These are phyloP conservation scores for Microcebus jonahi DNA, from an alignment of 2,113 vertebrate genomes.

Conservation along the genomic window DNA sequence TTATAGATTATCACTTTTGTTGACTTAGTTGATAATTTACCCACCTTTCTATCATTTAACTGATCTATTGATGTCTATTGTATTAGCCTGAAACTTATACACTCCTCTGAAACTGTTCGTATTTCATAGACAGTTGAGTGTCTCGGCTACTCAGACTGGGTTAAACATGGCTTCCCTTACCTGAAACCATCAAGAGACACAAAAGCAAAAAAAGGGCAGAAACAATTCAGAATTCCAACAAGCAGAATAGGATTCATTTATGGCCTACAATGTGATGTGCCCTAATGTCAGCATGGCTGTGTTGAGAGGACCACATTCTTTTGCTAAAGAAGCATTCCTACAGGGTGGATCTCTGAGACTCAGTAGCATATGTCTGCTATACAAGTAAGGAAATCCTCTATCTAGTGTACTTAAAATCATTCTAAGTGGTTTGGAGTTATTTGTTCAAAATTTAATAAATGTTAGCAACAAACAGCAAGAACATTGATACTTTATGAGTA, in stretches of 20 bases:
- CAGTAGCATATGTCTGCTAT: not conserved
- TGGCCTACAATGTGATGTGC: not conserved
- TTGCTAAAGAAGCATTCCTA: not conserved
- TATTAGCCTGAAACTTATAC: not conserved
- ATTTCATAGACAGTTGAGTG: not conserved
- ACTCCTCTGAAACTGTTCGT: not conserved
- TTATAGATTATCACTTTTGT: not conserved
- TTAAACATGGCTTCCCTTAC: not conserved
- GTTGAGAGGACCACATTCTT: not conserved
- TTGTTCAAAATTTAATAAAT: not conserved
- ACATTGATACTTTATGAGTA: not conserved
- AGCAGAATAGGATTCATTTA: not conserved
- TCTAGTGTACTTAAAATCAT: not conserved
- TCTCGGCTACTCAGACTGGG: not conserved
- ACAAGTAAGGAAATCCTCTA: not conserved
- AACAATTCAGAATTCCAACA: not conserved
- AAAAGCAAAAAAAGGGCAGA: not conserved
- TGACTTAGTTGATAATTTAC: not conserved
- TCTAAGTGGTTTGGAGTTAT: too few relatives aligned
- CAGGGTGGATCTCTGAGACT: not conserved
- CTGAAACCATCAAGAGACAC: not conserved
- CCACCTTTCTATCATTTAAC: not conserved
- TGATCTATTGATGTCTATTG: too few relatives aligned
- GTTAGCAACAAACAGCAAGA: not conserved
- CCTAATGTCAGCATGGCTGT: not conserved